A percentile compares a stretch with the other conserved stretches of the same genome.
phyloP scores from a whole-genome alignment of 2,797 vertebrate species.

The Cygnus olor region DNA sequence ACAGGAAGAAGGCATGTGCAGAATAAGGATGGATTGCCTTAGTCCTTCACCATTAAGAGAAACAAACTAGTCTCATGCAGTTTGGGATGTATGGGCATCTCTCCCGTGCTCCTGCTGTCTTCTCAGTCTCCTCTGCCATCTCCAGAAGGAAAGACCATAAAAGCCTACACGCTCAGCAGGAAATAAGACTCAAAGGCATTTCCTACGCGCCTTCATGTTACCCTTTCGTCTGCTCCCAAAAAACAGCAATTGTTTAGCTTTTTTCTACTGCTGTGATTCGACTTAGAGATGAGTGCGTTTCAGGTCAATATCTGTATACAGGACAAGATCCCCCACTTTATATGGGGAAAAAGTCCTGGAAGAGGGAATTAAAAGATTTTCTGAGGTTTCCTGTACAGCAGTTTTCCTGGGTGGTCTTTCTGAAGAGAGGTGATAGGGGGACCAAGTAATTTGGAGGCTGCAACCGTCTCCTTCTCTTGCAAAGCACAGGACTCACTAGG shows the following conservation, averaged over 20 bases:
- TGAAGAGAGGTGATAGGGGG: neutral
- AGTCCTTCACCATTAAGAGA: neutral
- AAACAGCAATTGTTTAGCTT: neutral
- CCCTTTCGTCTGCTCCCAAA: neutral
- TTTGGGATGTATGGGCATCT: neutral
- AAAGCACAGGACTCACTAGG: neutral
- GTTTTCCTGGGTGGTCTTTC: neutral
- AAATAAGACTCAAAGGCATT: neutral
- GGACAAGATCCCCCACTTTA: neutral
- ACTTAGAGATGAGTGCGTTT: neutral
- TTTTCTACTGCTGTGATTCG: neutral
- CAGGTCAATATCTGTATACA: neutral
- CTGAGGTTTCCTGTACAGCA: neutral
- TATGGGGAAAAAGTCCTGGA: neutral
- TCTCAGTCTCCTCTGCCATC: neutral
- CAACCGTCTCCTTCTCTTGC: neutral
- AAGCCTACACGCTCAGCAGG: neutral
- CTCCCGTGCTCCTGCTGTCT: neutral
- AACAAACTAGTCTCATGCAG: neutral
- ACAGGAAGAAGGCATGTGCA: neutral
- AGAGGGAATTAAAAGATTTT: neutral
- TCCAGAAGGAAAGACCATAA: neutral
- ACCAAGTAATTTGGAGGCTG: neutral
- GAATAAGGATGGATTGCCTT: neutral
- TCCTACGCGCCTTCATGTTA: neutral